These are phyloP conservation scores for Tetrax tetrax DNA, from an alignment of 2,113 vertebrate genomes.

Conservation along the genomic window DNA sequence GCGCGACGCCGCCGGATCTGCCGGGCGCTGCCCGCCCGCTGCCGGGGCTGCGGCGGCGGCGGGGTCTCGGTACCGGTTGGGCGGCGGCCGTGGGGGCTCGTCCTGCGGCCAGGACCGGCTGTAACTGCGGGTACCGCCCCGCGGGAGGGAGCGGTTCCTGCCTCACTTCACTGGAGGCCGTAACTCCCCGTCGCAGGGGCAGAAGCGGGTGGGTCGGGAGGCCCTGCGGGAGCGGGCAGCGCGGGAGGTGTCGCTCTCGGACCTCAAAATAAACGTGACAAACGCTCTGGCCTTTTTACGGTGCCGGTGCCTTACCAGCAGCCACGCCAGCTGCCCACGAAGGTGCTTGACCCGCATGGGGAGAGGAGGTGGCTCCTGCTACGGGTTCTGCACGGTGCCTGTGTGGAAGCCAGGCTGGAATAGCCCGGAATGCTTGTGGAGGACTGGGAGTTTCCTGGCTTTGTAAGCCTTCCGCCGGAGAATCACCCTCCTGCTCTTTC, in stretches of 20 bases:
- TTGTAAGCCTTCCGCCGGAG: accelerated
- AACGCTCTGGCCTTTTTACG: accelerated
- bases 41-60: accelerated
- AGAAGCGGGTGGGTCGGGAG: not conserved
- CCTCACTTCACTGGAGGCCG: accelerated
- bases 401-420: accelerated
- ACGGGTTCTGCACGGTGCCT: accelerated
- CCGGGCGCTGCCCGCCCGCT: accelerated
- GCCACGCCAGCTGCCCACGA: too few relatives aligned
- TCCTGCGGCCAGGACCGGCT: accelerated
- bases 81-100: accelerated
- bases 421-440: accelerated
- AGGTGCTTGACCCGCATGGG: accelerated
- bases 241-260: not conserved
- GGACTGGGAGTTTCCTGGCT: accelerated
- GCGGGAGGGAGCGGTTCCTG: too few relatives aligned
- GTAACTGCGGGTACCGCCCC: not conserved
- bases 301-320: accelerated
- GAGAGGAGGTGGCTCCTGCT: not conserved
- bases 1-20: too few relatives aligned
- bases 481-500: accelerated
- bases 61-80: too few relatives aligned
- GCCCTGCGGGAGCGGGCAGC: not conserved
- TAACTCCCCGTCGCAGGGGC: accelerated
- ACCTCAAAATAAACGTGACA: not conserved